Evolutionary conservation across 2,113 vertebrate species (phyloP), one percentile per base, ranked within the genome.

Genomic region (Corythaixoides concolor): DNA sequence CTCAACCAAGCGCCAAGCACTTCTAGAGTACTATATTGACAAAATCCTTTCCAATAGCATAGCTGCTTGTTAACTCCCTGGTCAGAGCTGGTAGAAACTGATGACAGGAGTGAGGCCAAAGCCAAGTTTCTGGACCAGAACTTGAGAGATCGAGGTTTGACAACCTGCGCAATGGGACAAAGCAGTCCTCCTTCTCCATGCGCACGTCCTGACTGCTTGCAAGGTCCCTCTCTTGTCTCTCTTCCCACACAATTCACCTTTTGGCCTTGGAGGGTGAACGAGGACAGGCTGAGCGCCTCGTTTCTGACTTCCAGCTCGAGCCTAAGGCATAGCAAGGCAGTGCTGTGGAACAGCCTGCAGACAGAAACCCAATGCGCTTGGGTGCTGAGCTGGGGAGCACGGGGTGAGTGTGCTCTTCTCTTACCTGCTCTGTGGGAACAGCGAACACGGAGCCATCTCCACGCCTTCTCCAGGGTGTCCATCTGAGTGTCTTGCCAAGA

Each of bases 141-240:
- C 6, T 15, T 68, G 41, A 67, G 39, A 47, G 32, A 39, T 5
- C 3, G 24, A 63, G 26, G 26, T 53, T 11, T 59, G 39, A 68
- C 43, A 64, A 78, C 30, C 37, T 59, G 30, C 5, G 4, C 39
- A 33, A 2, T 26, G 28, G 35, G 28, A 53, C 32, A 69, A 27
- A 87, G 28, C 52, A 81, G 30, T 56, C 9, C 3, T 92, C 9
- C 22, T 69, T 53, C 33, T 6, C 20, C 33, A 62, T 4, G 28
- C 2, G 1, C 6, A 2, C 0, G 0, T 67, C 74, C 49, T 73
- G 56, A 14, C 30, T 76, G 28, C 33, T 88, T 69, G 26, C 22
- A 67, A 49, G 18, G n/a, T 77, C 22, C 39, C 10, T 75, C 12
- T 76, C 30, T 58, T 47, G 37, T 59, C 30, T 78, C 19, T 86